These are phyloP conservation scores for Miichthys miiuy DNA, from an alignment of 2,797 vertebrate species.

Conservation along the genomic window DNA sequence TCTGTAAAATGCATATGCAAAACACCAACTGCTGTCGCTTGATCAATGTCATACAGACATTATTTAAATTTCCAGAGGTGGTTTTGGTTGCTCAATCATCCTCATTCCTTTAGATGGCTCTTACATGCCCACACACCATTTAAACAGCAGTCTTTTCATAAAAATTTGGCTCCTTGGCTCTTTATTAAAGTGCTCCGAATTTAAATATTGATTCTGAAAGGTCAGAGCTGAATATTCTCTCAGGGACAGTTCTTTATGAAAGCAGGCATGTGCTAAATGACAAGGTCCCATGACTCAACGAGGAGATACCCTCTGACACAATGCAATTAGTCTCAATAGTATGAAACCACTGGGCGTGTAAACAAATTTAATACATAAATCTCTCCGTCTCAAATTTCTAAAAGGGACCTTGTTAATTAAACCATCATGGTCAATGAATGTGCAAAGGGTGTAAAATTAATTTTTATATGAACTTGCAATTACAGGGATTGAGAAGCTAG, in stretches of 20 bases:
- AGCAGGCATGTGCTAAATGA: conserved; percentile 50
- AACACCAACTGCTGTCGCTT: conserved; percentile 71
- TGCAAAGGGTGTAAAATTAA: conserved; percentile 70
- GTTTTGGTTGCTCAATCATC: conserved; percentile 49
- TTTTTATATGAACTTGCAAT: conserved; percentile 69
- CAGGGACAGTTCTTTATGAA: conserved; percentile 37
- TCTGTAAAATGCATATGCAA: conserved; percentile 66
- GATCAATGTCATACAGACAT: conserved; percentile 75
- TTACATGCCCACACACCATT: conserved; percentile 38
- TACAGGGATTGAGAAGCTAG: conserved; percentile 52
- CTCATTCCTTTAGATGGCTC: conserved; percentile 45
- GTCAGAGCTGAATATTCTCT: conserved; percentile 67
- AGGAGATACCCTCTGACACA: conserved; percentile 60
- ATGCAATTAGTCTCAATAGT: conserved; percentile 68
- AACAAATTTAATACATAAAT: conserved; percentile 75
- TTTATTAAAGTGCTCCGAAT: conserved; percentile 54
- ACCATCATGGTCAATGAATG: conserved; percentile 73
- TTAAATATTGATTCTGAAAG: conserved; percentile 68
- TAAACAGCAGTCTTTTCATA: conserved; percentile 41
- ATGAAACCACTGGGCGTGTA: conserved; percentile 67
- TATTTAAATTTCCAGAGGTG: conserved; percentile 63
- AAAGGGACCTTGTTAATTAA: conserved; percentile 74
- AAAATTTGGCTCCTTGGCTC: conserved; percentile 36
- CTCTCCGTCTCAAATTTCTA: conserved; percentile 54
- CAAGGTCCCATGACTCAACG: conserved; percentile 53